Conservation (phyloP, 2,113 vertebrate species). For the Tylochromis polylepis region DNA sequence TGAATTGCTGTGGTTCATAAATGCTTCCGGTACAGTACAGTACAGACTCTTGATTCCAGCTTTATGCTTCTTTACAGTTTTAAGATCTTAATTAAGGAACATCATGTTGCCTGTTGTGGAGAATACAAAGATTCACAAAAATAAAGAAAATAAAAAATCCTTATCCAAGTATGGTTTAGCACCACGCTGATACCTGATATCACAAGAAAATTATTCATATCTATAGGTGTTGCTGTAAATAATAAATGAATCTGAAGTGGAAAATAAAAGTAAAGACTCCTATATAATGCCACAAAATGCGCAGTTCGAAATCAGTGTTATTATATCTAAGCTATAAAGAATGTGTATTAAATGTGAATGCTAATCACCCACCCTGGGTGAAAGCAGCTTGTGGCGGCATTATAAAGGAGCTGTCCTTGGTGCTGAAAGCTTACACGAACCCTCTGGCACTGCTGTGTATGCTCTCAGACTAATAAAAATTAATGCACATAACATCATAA, state of each 20-base stretch:
- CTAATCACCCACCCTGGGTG: not conserved
- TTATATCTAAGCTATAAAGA: not conserved
- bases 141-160: not conserved
- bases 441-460: not conserved
- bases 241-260: not conserved
- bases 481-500: not conserved
- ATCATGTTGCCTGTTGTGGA: not conserved
- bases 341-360: not conserved
- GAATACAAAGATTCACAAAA: not conserved
- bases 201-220: not conserved
- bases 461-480: not conserved
- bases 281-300: not conserved
- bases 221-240: not conserved
- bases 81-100: not conserved
- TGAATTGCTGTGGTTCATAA: not conserved
- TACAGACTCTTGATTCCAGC: not conserved
- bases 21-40: not conserved
- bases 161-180: not conserved
- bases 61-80: not conserved
- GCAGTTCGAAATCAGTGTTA: not conserved
- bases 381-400: not conserved
- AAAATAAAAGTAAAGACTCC: not conserved
- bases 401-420: constrained; percentile 52
- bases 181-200: not conserved
- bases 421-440: constrained; percentile 25